These are phyloP conservation scores for Bellardia pandia DNA, from an alignment of 2,888 invertebrate species.

Conservation along the genomic window DNA sequence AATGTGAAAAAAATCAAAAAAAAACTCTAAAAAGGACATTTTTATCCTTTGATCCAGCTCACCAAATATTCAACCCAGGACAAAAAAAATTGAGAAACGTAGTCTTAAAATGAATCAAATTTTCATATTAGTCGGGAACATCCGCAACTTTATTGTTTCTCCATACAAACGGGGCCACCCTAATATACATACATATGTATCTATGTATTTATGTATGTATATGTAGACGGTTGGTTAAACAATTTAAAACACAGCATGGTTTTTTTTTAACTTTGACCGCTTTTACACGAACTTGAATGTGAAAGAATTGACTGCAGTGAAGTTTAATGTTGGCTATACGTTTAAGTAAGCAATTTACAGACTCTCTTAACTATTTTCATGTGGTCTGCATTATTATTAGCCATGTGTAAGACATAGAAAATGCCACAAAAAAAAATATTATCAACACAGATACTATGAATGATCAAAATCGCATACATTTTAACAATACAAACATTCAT, in stretches of 20 bases:
- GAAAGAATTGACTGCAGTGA: neutral
- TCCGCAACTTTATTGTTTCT: too few relatives aligned
- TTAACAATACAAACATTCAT: neutral
- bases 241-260: neutral
- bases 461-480: neutral
- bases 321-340: neutral
- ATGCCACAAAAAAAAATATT: constrained; percentile 17
- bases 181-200: too few relatives aligned
- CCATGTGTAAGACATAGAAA: constrained; percentile 32
- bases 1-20: too few relatives aligned
- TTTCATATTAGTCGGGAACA: too few relatives aligned
- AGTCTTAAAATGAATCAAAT: too few relatives aligned
- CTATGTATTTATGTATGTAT: neutral
- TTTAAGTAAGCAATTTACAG: neutral
- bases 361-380: constrained; percentile 14
- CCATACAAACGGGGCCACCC: too few relatives aligned
- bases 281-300: neutral
- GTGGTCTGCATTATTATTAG: constrained; percentile 30
- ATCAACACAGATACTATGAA: constrained; percentile 24
- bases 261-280: neutral
- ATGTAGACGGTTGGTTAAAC: neutral
- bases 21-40: too few relatives aligned
- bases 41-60: too few relatives aligned
- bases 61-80: too few relatives aligned
- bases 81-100: too few relatives aligned